Percentiles rank a stretch among this genome's conserved stretches.
Evolutionary conservation across 53 echinoderm and acorn worm genomes (phyloP).

Genomic region (Paracentrotus lividus): DNA sequence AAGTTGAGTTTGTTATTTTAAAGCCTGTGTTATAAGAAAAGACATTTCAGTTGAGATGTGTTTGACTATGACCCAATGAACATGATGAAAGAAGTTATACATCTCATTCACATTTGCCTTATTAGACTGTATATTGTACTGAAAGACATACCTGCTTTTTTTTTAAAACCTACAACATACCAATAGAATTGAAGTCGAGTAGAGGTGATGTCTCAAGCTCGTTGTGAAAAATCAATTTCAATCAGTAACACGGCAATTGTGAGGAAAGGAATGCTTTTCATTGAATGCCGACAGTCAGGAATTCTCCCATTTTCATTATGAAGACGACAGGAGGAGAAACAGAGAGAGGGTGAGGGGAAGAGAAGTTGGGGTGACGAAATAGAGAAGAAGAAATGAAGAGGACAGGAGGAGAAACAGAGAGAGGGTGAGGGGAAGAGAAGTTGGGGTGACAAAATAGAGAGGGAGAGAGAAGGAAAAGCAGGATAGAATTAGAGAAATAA

Average conservation of each 20-base stretch:
- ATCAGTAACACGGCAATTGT: slow-evolving; percentile 40
- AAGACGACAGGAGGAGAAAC: slow-evolving; percentile 29
- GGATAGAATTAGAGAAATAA: neutral
- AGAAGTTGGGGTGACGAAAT: neutral
- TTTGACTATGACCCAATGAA: too few relatives aligned
- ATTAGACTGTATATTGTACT: neutral
- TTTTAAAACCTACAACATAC: slow-evolving; percentile 5
- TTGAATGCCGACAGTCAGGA: slow-evolving; percentile 37
- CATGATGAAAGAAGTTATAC: neutral
- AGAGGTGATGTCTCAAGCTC: slow-evolving; percentile 18
- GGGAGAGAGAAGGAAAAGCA: neutral
- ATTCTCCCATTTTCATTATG: slow-evolving; percentile 15
- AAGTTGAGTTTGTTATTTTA: too few relatives aligned
- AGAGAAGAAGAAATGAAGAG: neutral
- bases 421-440: neutral
- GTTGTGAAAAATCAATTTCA: slow-evolving; percentile 63
- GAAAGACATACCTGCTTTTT: slow-evolving; percentile 28
- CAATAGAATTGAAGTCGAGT: neutral
- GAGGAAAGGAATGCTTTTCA: slow-evolving; percentile 52
- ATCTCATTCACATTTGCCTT: neutral
- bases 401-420: slow-evolving; percentile 27
- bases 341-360: slow-evolving; percentile 8
- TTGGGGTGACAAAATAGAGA: neutral
- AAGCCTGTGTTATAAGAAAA: too few relatives aligned
- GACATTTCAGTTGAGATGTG: too few relatives aligned